Conservation (phyloP, 2,797 vertebrate genomes). For the Fratercula arctica region DNA sequence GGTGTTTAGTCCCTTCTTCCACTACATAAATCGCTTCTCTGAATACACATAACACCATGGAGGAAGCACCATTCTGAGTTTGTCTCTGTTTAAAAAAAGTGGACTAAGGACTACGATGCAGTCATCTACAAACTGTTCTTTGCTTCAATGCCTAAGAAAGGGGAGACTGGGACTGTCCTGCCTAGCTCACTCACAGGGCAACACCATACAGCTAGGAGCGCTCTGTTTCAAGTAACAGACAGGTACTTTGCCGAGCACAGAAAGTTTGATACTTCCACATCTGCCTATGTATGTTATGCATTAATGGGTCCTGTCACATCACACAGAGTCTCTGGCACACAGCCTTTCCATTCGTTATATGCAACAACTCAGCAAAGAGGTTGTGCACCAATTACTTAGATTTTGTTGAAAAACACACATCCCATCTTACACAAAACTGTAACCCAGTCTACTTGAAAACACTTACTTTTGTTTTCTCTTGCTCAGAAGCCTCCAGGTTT, state of each 20-base stretch:
- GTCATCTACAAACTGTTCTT: background rate
- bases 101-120: background rate
- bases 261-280: background rate
- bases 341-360: background rate
- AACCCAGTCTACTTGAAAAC: background rate
- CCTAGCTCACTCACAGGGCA: background rate
- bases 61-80: background rate
- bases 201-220: background rate
- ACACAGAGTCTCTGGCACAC: background rate
- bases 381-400: fast-evolving
- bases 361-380: background rate
- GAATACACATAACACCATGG: fast-evolving
- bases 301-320: background rate
- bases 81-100: background rate
- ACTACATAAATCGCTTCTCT: background rate
- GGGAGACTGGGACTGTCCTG: background rate
- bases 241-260: background rate
- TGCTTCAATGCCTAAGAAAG: background rate
- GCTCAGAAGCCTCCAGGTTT: background rate
- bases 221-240: background rate
- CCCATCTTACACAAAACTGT: background rate
- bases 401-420: background rate
- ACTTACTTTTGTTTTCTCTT: conserved; percentile 6
- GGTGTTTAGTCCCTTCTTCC: background rate
- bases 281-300: background rate